Evolutionary conservation across 2,113 vertebrate species (phyloP).

Genomic region (Neofelis nebulosa): DNA sequence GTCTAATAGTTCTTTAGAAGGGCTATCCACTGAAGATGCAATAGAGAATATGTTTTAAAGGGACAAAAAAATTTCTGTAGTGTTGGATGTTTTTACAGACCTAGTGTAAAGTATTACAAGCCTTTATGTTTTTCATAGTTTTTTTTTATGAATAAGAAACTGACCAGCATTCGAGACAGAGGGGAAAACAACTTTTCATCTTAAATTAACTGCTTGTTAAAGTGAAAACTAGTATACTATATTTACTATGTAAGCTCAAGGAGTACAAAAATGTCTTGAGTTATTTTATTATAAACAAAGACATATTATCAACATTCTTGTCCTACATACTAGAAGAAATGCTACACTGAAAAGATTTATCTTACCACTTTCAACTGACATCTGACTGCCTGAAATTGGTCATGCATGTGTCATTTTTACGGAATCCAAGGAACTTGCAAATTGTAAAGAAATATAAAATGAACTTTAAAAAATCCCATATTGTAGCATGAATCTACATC

Average conservation of each 20-base stretch:
- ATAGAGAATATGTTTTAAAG: neutral
- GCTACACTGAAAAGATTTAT: neutral
- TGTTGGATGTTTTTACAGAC: neutral
- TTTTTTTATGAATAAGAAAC: slow-evolving; percentile 22
- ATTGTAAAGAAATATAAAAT: neutral
- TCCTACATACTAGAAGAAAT: neutral
- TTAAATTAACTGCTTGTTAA: slow-evolving; percentile 45
- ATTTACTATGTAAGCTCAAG: slow-evolving; percentile 7
- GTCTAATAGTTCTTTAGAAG: neutral
- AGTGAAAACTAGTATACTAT: neutral
- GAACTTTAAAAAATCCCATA: neutral
- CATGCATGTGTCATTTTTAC: neutral
- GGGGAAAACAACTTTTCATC: neutral
- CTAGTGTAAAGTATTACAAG: slow-evolving; percentile 23
- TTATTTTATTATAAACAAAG: slow-evolving; percentile 33
- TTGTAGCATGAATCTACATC: neutral
- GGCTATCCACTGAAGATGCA: neutral
- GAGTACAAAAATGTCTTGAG: neutral
- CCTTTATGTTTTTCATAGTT: slow-evolving; percentile 33
- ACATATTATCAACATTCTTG: neutral
- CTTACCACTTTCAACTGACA: neutral
- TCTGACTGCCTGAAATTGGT: neutral
- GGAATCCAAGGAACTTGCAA: neutral
- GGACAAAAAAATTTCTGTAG: neutral
- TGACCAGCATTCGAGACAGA: slow-evolving; percentile 20